phyloP scores from a whole-genome alignment of 2,888 invertebrate genomes.

The Neoitamus cyanurus region DNA sequence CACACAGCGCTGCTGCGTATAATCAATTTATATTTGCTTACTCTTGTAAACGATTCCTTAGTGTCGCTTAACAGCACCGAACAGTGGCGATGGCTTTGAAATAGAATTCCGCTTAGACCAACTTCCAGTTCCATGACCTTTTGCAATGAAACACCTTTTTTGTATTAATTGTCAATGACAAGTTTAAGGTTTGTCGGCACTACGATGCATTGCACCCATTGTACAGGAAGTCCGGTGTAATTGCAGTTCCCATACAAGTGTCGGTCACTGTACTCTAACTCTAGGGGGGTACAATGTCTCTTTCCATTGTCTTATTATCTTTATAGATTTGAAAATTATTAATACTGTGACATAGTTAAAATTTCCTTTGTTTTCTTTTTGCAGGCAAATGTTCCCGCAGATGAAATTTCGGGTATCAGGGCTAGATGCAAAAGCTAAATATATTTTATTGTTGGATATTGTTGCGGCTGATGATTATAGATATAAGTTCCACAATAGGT shows the following conservation, averaged over 20 bases:
- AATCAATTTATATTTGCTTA: neutral
- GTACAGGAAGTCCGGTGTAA: neutral
- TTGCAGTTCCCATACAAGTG: neutral
- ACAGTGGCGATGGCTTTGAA: neutral
- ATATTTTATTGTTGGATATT: conserved; percentile 98
- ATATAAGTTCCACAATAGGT: conserved; percentile 98
- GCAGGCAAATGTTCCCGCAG: conserved; percentile 99
- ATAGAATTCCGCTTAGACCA: neutral
- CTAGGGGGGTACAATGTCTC: neutral
- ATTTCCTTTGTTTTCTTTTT: conserved; percentile 61
- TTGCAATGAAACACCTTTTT: neutral
- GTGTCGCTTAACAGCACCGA: neutral
- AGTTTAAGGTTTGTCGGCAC: neutral
- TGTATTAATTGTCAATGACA: neutral
- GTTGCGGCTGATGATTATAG: conserved; percentile 99
- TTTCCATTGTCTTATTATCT: neutral
- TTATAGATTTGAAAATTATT: neutral
- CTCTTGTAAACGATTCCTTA: neutral
- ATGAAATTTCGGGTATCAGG: conserved; percentile 99
- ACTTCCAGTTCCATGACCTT: neutral
- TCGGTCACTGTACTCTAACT: neutral
- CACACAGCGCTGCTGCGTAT: neutral
- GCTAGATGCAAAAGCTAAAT: conserved; percentile 98
- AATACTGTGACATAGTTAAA: neutral
- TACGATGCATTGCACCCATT: neutral